Evolutionary conservation across 2,113 vertebrate genomes (phyloP), one percentile per base, ranked within the genome.

Genomic region (Pteruthius melanotis): DNA sequence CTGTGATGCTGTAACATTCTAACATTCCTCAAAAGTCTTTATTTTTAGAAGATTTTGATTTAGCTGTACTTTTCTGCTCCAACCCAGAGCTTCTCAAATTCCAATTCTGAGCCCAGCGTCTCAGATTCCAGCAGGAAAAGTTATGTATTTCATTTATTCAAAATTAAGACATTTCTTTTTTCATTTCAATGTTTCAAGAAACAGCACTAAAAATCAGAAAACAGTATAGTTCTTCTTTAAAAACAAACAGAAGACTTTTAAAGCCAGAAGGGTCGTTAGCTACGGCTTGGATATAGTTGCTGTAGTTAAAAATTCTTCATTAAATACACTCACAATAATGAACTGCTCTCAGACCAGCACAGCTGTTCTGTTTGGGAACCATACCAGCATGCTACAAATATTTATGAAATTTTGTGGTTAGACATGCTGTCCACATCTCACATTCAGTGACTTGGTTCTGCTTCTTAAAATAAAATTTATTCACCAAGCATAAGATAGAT

Each of bases 311-410:
- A 60, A 56, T 56, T 89, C 68, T 61, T 96, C 50, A 74, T 64
- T 83, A 77, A 89, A 86, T 26, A 56, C 35, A 13, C 37, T 82
- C 54, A 52, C 68, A 92, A 71, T 33, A 90, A 80, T 40, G 54
- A 94, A 52, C 49, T 64, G 47, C 77, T 81, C 77, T 79, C 56
- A 86, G 66, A 85, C 11, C 37, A 75, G 54, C 35, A 71, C 93
- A 95, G 90, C 91, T 92, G 90, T 44, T 95, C 76, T 16, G 45
- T 66, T 72, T 75, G 40, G 77, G 74, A 96, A 82, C 33, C 75
- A 89, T 89, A 94, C 12, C 61, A 60, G 52, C 76, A 60, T 18
- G 64, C 82, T 94, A 77, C 59, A 94, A 89, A 79, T 82, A 83
- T 75, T 94, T 64, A 64, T 65, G 54, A 92, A 72, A 86, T 92